Percentiles rank a stretch among this genome's conserved stretches.
Conservation (phyloP, 2,797 vertebrate species). For the Jordanella pulchra region DNA sequence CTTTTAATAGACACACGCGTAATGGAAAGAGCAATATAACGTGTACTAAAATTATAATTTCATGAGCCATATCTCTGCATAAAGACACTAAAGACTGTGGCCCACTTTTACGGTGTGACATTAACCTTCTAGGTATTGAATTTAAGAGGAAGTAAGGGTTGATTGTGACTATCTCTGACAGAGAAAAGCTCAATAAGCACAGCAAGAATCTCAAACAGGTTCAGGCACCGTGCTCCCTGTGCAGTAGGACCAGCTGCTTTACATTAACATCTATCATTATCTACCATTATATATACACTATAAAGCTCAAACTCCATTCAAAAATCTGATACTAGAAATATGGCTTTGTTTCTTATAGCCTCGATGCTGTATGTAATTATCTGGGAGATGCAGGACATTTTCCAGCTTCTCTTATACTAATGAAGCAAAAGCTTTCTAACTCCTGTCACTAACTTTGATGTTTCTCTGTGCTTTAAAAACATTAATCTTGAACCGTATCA, state of each 20-base stretch:
- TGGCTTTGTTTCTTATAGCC: neutral
- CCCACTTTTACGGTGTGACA: neutral
- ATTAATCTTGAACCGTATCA: constrained; percentile 54
- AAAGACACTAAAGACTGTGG: neutral
- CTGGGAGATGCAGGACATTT: constrained; percentile 32
- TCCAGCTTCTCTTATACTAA: constrained; percentile 1
- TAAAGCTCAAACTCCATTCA: neutral
- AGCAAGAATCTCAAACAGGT: constrained; percentile 36
- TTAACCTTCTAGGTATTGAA: constrained; percentile 13
- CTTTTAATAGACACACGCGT: neutral
- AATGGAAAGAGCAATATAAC: too few relatives aligned
- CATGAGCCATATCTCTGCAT: neutral
- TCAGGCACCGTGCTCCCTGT: neutral
- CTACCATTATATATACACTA: neutral
- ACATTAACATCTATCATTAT: neutral
- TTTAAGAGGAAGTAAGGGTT: constrained; percentile 36
- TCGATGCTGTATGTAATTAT: constrained; percentile 2
- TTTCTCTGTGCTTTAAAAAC: constrained; percentile 11
- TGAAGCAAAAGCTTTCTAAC: neutral
- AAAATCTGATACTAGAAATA: neutral
- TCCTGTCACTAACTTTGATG: constrained; percentile 20
- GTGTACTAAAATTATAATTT: too few relatives aligned
- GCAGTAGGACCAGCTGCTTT: neutral
- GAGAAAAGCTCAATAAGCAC: constrained; percentile 58
- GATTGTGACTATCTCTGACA: constrained; percentile 50